These are phyloP conservation scores for Eurytoma californica DNA, from an alignment of 2,888 invertebrate genomes.

Conservation along the genomic window DNA sequence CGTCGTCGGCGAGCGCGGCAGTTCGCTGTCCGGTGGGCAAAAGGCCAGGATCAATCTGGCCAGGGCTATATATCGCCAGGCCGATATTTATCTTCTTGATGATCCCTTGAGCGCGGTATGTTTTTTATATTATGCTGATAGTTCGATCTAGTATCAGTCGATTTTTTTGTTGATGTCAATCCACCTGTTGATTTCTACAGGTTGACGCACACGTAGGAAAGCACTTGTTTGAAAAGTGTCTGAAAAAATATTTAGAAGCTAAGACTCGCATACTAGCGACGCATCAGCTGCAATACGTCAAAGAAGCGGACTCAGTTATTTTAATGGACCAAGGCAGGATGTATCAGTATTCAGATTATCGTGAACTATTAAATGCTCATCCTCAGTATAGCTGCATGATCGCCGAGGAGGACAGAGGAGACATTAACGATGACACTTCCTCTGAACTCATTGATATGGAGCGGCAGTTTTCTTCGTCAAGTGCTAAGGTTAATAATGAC, in stretches of 20 bases:
- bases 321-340: conserved; percentile 68
- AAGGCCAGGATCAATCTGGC: conserved; percentile 86
- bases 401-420: conserved; percentile 62
- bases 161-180: too few relatives aligned
- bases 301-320: conserved; percentile 71
- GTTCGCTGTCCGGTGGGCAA: conserved; percentile 84
- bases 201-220: conserved; percentile 86
- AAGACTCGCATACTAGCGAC: conserved; percentile 87
- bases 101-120: conserved; percentile 78
- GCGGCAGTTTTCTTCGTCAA: conserved; percentile 25
- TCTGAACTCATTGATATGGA: background rate
- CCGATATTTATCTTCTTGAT: conserved; percentile 87
- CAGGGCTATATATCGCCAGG: conserved; percentile 84
- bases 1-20: conserved; percentile 84
- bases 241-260: conserved; percentile 79
- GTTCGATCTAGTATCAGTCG: too few relatives aligned
- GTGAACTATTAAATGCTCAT: conserved; percentile 62
- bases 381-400: conserved; percentile 68
- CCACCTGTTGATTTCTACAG: conserved; percentile 7
- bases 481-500: conserved; percentile 21
- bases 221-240: conserved; percentile 85
- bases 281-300: conserved; percentile 83
- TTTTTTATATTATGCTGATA: background rate
- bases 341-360: conserved; percentile 64
- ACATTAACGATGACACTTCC: conserved; percentile 15